phyloP scores from a whole-genome alignment of 2,797 vertebrate genomes.

The Amphiprion clarkii region DNA sequence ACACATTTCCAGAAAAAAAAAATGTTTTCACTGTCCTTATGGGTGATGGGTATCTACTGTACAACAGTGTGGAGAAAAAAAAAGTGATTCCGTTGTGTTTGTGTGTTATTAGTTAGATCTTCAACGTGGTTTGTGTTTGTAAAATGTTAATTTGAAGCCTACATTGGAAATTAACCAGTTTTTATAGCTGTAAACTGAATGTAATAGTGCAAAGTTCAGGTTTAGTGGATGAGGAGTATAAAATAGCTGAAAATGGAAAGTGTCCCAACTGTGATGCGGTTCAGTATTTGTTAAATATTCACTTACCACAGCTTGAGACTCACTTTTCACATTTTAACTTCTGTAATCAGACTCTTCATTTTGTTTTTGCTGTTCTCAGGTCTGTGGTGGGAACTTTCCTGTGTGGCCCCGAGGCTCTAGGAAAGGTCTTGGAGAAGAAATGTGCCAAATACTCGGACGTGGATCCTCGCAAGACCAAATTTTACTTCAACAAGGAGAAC shows the following conservation, averaged over 20 bases:
- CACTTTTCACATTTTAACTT: not conserved
- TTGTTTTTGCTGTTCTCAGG: conserved; percentile 71
- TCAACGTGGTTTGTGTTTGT: not conserved
- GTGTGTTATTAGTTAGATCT: not conserved
- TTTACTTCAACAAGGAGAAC: conserved; percentile 97
- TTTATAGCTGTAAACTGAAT: no score
- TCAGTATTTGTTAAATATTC: not conserved
- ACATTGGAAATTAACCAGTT: no score
- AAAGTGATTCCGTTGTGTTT: no score
- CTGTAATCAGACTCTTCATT: not conserved
- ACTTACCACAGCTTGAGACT: not conserved
- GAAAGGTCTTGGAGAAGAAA: conserved; percentile 85
- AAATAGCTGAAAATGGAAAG: not conserved
- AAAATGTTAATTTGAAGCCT: no score
- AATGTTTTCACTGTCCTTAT: not conserved
- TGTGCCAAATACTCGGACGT: conserved; percentile 91
- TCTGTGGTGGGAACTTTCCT: conserved; percentile 92
- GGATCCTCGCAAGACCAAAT: conserved; percentile 92
- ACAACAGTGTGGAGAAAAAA: not conserved
- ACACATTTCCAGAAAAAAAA: no score
- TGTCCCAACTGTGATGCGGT: not conserved
- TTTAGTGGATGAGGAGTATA: no score
- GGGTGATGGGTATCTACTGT: not conserved
- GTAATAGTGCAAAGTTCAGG: no score
- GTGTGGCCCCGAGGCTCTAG: conserved; percentile 87